phyloP scores from a whole-genome alignment of 2,113 vertebrate genomes.

The Brachyistius frenatus region DNA sequence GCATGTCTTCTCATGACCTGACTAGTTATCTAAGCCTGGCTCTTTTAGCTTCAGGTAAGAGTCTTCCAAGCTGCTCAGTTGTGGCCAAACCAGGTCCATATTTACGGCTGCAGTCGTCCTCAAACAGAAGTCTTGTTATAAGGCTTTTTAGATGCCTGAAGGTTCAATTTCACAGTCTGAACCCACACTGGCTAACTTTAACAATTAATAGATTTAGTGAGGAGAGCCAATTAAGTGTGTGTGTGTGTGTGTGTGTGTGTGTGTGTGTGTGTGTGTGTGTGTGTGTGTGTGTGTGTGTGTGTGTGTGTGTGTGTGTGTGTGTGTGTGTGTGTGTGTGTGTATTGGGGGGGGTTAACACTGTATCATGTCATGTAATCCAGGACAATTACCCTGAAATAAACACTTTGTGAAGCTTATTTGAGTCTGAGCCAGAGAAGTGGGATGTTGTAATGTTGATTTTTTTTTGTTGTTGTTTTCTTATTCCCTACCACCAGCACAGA shows the following conservation, averaged over 20 bases:
- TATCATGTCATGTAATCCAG: not conserved
- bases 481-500: not conserved
- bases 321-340: not conserved
- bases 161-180: not conserved
- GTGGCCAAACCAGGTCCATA: not conserved
- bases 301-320: too few species aligned
- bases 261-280: too few species aligned
- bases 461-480: not conserved
- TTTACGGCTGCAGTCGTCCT: not conserved
- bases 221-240: not conserved
- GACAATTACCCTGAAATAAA: slow-evolving; percentile 1
- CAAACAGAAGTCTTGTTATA: not conserved
- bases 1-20: slow-evolving; percentile 2
- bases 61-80: not conserved
- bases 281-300: too few species aligned
- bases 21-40: not conserved
- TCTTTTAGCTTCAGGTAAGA: slow-evolving; percentile 1
- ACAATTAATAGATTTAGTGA: not conserved
- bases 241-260: too few species aligned
- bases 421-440: not conserved
- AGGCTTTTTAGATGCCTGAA: not conserved
- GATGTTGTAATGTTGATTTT: not conserved
- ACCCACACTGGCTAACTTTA: not conserved
- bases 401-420: slow-evolving; percentile 7
- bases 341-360: not conserved